phyloP scores from a whole-genome alignment of 92 coral and sea anemone species.

The Heteractis magnifica region DNA sequence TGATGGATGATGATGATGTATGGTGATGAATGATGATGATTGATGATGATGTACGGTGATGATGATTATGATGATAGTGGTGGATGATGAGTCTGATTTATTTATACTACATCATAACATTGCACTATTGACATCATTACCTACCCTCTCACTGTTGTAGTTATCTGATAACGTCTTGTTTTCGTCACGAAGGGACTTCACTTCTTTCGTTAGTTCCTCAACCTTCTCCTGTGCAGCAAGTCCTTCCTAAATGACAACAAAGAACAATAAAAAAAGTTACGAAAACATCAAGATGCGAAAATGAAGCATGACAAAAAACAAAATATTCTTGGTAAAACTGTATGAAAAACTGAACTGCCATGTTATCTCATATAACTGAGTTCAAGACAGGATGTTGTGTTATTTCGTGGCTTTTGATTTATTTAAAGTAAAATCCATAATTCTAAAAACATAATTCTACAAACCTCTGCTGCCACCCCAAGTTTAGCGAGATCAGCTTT shows the following conservation, averaged over 20 bases:
- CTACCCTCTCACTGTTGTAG: conserved; percentile 96
- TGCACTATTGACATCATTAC: conserved; percentile 15
- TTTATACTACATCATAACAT: too few relatives aligned
- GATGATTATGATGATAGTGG: neutral
- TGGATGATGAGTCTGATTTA: too few relatives aligned
- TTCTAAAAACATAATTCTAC: neutral
- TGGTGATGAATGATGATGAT: too few relatives aligned
- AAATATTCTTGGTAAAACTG: too few relatives aligned
- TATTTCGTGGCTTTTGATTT: too few relatives aligned
- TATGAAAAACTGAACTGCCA: too few relatives aligned
- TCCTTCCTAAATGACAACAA: conserved; percentile 67
- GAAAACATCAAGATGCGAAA: too few relatives aligned
- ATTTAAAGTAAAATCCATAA: neutral
- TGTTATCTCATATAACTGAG: too few relatives aligned
- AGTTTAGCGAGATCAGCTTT: conserved; percentile 88
- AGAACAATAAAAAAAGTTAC: too few relatives aligned
- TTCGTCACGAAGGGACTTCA: conserved; percentile 80
- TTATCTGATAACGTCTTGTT: conserved; percentile 86
- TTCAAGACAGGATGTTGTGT: too few relatives aligned
- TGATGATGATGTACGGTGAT: neutral
- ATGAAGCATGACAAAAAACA: neutral
- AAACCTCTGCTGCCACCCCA: conserved; percentile 91
- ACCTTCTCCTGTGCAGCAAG: conserved; percentile 96
- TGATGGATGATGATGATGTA: neutral
- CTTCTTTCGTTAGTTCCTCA: conserved; percentile 78